Base-by-base conservation (phyloP, 2,888 invertebrate species). In the Baccha elongata region DNA sequence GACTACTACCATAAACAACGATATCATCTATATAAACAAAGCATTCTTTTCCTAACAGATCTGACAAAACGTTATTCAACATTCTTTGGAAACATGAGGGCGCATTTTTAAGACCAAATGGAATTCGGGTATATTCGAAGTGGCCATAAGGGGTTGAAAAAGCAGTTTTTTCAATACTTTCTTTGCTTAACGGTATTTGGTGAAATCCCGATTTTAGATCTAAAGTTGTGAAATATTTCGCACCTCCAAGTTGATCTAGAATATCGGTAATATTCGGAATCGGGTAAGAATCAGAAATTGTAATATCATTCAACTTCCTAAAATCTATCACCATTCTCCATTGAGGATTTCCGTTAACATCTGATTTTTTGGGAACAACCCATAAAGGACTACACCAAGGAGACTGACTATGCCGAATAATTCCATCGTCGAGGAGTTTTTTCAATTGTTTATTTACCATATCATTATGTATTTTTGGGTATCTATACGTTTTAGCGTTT, bases 81-180 rank as follows among this genome's bases (percentile, higher is more conserved):
- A 48, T 48, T 48, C 48, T 48, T 48, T 48, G 48, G 48, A 48
- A 48, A 48, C 48, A 48, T 23, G 48, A 44, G 10, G 21, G 44
- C 10, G 44, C 21, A 44, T 44, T 44, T 44, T 21, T 44, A 11
- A 44, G 37, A 48, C 48, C 23, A 26, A 48, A 48, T 26, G 48
- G 23, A 23, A 48, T 48, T 48, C 23, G 48, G 13, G n/a, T n/a
- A n/a, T n/a, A n/a, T n/a, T n/a, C n/a, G n/a, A n/a, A n/a, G 42
- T 44, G 19, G 37, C 13, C 37, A 37, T 37, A 37, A 37, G 37
- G 37, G n/a, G 44, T 44, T 19, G 29, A 32, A 32, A 32, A 32
- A 8, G 29, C 44, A 44, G 19, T 44, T 15, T 44, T 44, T 44
- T 11, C 19, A 13, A 44, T 44, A 13, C 19, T 44, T 44, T 48